Base-by-base conservation (phyloP, 2,888 invertebrate species). In the Chironomus tentans region DNA sequence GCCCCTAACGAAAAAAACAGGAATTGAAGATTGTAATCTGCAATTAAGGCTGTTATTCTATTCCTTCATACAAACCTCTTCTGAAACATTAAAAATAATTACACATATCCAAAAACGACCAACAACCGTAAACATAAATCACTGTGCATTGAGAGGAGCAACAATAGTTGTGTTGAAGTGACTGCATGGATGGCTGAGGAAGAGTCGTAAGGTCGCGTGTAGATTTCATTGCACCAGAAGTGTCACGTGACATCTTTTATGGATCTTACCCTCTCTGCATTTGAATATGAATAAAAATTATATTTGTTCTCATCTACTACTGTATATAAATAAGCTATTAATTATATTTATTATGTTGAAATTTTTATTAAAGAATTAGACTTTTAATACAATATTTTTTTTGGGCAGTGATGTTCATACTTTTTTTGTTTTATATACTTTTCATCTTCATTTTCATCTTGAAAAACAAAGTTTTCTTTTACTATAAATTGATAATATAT, bases 361-460 rank as follows among this genome's bases (percentile, higher is more conserved):
- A 50, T 73, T 73, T 68, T 73, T 73, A 56, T 73, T 73, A 62
- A 62, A 73, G 62, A 73, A 50, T 65, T 65, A 65, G 15, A 73
- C n/a, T 48, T 70, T 69, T 71, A 71, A 71, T 56, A 73, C 73
- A 73, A 73, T 73, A 73, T 62, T 68, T 68, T 68, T 68, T 68
- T 68, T 38, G 62, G 73, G 73, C 73, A 73, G 73, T 73, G 73
- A 73, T 65, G 21, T 65, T 65, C 22, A 65, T 65, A 65, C 13
- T 24, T 62, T 73, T n/a, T 62, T 65, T 28, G 21, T 71, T 47
- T 12, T 46, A 21, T 47, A 46, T 46, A 47, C 15, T 38, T 47
- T 70, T 70, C 18, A 12, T 38, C 47, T 21, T 46, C 47, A 48
- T 12, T 18, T 21, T 18, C n/a, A 56, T 18, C 50, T 21, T 65